Conservation (phyloP, 92 coral and sea anemone genomes). For the Umimayanthus kanabou region DNA sequence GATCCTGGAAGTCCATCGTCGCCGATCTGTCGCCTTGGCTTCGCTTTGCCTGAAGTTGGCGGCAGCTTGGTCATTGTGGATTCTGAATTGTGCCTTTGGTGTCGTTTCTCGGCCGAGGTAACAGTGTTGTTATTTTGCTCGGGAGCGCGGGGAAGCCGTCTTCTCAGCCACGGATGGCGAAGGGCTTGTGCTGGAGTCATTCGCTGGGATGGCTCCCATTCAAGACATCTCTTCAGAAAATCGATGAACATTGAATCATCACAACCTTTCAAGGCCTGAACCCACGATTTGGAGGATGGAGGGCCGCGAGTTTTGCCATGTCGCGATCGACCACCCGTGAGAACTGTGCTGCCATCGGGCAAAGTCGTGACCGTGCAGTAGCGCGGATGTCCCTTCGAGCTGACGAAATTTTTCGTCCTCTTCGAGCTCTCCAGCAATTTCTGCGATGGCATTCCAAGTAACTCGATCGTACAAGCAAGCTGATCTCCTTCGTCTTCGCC, state of each 20-base stretch:
- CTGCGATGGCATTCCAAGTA: conserved; percentile 88
- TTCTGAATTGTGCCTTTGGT: conserved; percentile 66
- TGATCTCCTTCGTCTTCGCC: conserved; percentile 99
- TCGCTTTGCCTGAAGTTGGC: conserved; percentile 88
- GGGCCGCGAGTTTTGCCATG: conserved; percentile 97
- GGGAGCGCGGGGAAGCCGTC: conserved; percentile 96
- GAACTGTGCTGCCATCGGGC: conserved; percentile 90
- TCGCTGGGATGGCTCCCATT: conserved; percentile 95
- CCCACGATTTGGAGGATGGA: conserved; percentile 83
- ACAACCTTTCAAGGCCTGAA: conserved; percentile 89
- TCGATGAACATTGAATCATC: conserved; percentile 92
- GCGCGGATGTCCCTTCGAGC: conserved; percentile 96
- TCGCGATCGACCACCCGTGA: conserved; percentile 96
- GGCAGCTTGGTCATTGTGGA: conserved; percentile 85
- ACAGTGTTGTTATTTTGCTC: conserved; percentile 74
- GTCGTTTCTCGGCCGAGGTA: conserved; percentile 62
- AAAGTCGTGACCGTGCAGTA: conserved; percentile 92
- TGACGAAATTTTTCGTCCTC: conserved; percentile 90
- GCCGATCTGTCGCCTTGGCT: conserved; percentile 73
- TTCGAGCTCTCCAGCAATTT: conserved; percentile 84
- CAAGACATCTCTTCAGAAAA: conserved; percentile 88
- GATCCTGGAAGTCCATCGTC: conserved; percentile 66
- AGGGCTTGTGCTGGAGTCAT: conserved; percentile 96
- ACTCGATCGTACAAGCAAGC: conserved; percentile 95
- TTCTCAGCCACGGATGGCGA: conserved; percentile 93